phyloP scores from a whole-genome alignment of 2,888 invertebrate species.

The Branchellion lobata region DNA sequence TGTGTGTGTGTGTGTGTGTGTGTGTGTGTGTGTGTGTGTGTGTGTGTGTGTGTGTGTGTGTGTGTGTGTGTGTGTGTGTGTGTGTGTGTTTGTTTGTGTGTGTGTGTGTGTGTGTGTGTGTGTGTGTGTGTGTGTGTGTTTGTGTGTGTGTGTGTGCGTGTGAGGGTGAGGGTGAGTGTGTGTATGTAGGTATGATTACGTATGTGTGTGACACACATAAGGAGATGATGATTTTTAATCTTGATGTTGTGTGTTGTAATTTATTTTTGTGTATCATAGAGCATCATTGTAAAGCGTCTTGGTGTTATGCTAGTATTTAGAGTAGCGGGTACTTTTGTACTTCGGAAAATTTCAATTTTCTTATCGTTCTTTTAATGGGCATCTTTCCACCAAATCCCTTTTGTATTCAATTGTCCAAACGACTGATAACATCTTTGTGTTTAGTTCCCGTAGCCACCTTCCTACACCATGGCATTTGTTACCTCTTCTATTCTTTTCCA shows the following conservation, averaged over 20 bases:
- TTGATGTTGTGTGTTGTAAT: slow-evolving; percentile 16
- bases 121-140: no score
- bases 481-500: not conserved
- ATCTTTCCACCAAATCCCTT: not conserved
- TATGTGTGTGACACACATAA: no score
- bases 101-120: no score
- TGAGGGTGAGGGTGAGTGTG: no score
- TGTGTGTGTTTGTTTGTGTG: no score
- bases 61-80: no score
- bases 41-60: no score
- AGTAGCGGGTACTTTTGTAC: slow-evolving; percentile 4
- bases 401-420: slow-evolving; percentile 8
- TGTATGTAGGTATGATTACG: no score
- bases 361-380: not conserved
- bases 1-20: no score
- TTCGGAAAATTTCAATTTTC: slow-evolving; percentile 1
- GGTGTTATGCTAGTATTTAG: slow-evolving; percentile 12
- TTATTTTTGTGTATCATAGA: slow-evolving; percentile 21
- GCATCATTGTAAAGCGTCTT: not conserved
- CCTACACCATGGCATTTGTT: not conserved
- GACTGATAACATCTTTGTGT: slow-evolving; percentile 13
- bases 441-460: slow-evolving; percentile 5
- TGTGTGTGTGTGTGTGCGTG: no score
- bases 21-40: no score
- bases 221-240: not conserved